Evolutionary conservation across 53 echinoderm and acorn worm species (phyloP).

Genomic region (Stichopus horrens): DNA sequence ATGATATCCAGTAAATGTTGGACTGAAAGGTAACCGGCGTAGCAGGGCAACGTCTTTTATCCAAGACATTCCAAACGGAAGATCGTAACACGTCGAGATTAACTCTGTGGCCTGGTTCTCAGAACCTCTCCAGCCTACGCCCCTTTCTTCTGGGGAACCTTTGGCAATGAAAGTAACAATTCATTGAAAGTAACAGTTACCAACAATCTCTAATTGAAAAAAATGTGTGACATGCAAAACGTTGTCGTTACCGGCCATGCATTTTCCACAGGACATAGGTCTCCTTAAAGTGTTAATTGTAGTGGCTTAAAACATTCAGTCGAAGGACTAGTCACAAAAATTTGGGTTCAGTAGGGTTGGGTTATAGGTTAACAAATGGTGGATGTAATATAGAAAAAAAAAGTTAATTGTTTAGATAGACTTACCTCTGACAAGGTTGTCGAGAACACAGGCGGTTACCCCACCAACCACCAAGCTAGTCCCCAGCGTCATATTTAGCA

Average conservation of each 20-base stretch:
- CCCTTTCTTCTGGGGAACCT: constrained; percentile 74
- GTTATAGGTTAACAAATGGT: background rate
- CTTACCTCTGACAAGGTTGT: constrained; percentile 78
- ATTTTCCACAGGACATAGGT: too few relatives aligned
- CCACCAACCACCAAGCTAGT: constrained; percentile 83
- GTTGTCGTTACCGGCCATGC: too few relatives aligned
- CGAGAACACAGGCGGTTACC: constrained; percentile 61
- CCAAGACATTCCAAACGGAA: constrained; percentile 71
- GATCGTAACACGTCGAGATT: constrained; percentile 57
- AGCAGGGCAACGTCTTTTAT: constrained; percentile 56
- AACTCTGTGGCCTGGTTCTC: constrained; percentile 33
- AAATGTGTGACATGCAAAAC: too few relatives aligned
- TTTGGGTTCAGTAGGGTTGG: too few relatives aligned
- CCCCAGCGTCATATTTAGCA: constrained; percentile 56
- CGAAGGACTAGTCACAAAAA: too few relatives aligned
- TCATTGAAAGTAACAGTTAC: background rate
- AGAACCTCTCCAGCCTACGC: constrained; percentile 57
- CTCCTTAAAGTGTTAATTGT: too few relatives aligned
- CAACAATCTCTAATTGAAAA: background rate
- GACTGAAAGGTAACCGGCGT: constrained; percentile 69
- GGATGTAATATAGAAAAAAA: background rate
- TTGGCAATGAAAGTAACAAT: background rate
- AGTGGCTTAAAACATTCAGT: too few relatives aligned
- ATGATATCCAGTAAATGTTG: constrained; percentile 68
- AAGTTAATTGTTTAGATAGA: too few relatives aligned